A percentile compares a stretch with the other conserved stretches of the same genome.
Conservation (phyloP, 2,888 invertebrate species). For the Atherix ibis region DNA sequence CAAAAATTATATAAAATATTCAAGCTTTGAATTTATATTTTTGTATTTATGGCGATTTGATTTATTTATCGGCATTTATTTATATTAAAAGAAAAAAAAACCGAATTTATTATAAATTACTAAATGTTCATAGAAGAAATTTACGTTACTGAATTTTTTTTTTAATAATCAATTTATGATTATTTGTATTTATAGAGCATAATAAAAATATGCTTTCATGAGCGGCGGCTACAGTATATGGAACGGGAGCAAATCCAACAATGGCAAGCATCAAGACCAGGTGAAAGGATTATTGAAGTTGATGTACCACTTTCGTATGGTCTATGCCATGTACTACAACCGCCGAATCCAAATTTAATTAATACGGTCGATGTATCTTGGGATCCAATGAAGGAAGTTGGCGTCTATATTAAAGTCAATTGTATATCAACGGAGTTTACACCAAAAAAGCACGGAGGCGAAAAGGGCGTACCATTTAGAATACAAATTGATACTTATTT, state of each 20-base stretch:
- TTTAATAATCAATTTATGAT: no score
- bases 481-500: slow-evolving; percentile 80
- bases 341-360: slow-evolving; percentile 43
- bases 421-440: slow-evolving; percentile 98
- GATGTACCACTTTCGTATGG: slow-evolving; percentile 92
- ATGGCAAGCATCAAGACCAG: slow-evolving; percentile 81
- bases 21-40: no score
- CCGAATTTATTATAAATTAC: no score
- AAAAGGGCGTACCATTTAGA: slow-evolving; percentile 93
- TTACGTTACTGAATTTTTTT: no score
- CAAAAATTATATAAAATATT: no score
- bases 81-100: no score
- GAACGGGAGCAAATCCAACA: slow-evolving; percentile 84
- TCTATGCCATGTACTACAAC: slow-evolving; percentile 65
- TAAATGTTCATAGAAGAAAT: no score
- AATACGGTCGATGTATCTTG: slow-evolving; percentile 81
- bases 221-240: slow-evolving; percentile 86
- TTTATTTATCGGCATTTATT: no score
- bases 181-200: no score
- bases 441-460: slow-evolving; percentile 93
- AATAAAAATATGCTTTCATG: slow-evolving; percentile 89
- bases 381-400: slow-evolving; percentile 94
- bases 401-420: slow-evolving; percentile 88
- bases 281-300: slow-evolving; percentile 81
- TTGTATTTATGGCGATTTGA: no score